Evolutionary conservation across 2,888 invertebrate species (phyloP).

Genomic region (Parnassius smintheus): DNA sequence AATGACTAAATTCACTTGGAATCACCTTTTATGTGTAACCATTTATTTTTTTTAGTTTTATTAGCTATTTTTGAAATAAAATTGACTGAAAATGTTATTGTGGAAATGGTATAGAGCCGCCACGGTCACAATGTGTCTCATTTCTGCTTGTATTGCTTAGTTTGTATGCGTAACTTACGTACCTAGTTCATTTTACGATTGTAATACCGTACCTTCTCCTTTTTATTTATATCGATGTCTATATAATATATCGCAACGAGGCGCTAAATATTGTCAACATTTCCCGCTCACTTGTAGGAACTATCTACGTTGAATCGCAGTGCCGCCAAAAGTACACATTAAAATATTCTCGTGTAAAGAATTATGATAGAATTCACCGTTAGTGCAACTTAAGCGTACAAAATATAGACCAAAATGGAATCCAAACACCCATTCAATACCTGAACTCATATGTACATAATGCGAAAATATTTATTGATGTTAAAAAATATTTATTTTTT

Average conservation of each 20-base stretch:
- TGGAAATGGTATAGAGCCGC: no score
- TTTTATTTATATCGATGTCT: no score
- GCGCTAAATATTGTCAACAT: background rate
- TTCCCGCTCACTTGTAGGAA: background rate
- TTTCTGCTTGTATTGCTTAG: no score
- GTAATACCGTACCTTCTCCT: no score
- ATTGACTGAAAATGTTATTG: no score
- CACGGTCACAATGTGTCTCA: no score
- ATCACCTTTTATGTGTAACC: no score
- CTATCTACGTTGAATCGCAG: slow-evolving; percentile 37
- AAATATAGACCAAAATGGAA: slow-evolving; percentile 74
- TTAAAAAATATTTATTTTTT: slow-evolving; percentile 50
- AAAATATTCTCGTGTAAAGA: slow-evolving; percentile 33
- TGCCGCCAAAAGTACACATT: slow-evolving; percentile 54
- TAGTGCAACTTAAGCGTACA: slow-evolving; percentile 75
- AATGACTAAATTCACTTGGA: no score
- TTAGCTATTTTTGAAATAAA: no score
- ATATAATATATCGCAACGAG: background rate
- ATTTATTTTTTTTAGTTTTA: no score
- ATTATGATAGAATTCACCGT: slow-evolving; percentile 50
- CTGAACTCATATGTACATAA: slow-evolving; percentile 56
- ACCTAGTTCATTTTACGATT: no score
- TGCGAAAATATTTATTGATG: slow-evolving; percentile 62
- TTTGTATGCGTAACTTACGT: no score
- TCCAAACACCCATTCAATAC: slow-evolving; percentile 61